Evolutionary conservation across 2,888 invertebrate species (phyloP).

Genomic region (Acronicta psi): DNA sequence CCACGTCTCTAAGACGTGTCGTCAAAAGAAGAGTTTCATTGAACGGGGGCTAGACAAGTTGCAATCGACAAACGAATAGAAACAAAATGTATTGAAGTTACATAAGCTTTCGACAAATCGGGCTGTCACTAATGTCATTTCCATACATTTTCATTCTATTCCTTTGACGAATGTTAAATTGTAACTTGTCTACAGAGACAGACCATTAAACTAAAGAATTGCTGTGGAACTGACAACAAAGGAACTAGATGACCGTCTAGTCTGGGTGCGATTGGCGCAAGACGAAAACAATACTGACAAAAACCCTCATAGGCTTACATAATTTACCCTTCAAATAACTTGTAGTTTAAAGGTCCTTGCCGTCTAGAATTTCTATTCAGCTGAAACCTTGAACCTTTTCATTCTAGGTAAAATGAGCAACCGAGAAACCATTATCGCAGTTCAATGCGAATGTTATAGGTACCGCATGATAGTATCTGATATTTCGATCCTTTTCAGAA

Average conservation of each 20-base stretch:
- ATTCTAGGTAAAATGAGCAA: slow-evolving; percentile 29
- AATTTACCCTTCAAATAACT: background rate
- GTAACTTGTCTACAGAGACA: no score
- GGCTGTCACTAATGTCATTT: no score
- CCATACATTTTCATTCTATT: no score
- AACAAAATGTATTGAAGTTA: no score
- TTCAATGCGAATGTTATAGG: slow-evolving; percentile 39
- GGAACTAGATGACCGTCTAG: background rate
- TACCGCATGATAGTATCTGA: slow-evolving; percentile 41
- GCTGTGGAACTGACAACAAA: background rate
- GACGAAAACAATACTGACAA: background rate
- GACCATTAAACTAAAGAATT: no score
- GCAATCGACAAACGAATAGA: no score
- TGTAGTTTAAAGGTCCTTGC: background rate
- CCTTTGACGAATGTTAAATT: no score
- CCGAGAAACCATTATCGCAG: slow-evolving; percentile 40
- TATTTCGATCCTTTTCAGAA: slow-evolving; percentile 42
- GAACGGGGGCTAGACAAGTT: background rate
- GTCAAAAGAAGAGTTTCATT: slow-evolving; percentile 5
- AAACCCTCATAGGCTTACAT: background rate
- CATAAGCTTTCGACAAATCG: no score
- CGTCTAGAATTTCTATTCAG: slow-evolving; percentile 14
- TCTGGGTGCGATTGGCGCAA: background rate
- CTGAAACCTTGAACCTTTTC: slow-evolving; percentile 20
- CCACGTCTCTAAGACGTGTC: slow-evolving; percentile 16